Evolutionary conservation across 2,888 invertebrate species (phyloP).

Genomic region (Acanthoscelides obtectus): DNA sequence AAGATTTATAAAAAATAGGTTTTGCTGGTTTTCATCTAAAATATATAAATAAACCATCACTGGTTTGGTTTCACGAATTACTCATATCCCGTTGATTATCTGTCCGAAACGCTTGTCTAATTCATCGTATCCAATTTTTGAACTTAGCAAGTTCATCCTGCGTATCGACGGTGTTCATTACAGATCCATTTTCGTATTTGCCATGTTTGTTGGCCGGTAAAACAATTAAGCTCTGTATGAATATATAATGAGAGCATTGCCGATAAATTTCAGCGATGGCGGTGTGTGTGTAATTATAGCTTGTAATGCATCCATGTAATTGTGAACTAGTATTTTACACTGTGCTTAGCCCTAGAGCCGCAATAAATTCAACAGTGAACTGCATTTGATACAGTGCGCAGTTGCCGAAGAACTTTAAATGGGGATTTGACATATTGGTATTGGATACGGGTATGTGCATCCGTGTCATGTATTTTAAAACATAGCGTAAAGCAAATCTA

Average conservation of each 20-base stretch:
- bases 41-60: no score
- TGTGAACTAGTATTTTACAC: conserved; percentile 32
- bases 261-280: conserved; percentile 35
- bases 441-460: background rate
- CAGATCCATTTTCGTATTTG: background rate
- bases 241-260: conserved; percentile 33
- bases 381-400: conserved; percentile 9
- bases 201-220: conserved; percentile 22
- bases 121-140: background rate
- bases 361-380: conserved; percentile 19
- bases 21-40: no score
- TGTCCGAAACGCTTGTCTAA: background rate
- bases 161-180: background rate
- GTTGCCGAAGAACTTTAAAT: background rate
- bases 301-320: conserved; percentile 33
- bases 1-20: no score
- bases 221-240: conserved; percentile 34
- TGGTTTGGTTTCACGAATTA: no score
- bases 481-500: no score
- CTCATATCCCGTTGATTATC: background rate
- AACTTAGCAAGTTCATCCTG: background rate
- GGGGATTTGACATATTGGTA: background rate
- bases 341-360: conserved; percentile 22
- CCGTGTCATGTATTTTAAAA: no score
- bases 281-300: conserved; percentile 30